These are phyloP conservation scores for Drosophila atripex DNA, from an alignment of 2,888 invertebrate species.

Conservation along the genomic window DNA sequence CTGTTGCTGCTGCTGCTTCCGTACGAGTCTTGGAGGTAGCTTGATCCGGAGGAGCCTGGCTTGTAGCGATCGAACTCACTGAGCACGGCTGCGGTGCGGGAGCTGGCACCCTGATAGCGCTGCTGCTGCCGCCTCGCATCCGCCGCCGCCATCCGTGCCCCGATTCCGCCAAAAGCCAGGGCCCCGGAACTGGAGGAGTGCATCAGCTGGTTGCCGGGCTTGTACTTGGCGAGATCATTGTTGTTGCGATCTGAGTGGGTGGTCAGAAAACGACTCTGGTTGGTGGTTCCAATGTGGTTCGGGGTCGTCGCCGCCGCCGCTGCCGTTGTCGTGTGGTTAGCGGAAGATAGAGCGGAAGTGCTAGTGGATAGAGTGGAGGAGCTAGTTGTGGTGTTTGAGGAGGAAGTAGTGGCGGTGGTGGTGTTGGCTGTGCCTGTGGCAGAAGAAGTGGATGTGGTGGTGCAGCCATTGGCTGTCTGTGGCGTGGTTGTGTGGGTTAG, in stretches of 20 bases:
- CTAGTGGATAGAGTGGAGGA: constrained; percentile 46
- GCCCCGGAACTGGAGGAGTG: constrained; percentile 81
- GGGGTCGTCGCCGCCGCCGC: constrained; percentile 67
- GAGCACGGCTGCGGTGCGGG: constrained; percentile 72
- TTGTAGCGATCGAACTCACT: constrained; percentile 73
- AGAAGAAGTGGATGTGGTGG: constrained; percentile 27
- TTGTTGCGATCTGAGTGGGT: constrained; percentile 75
- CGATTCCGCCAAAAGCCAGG: constrained; percentile 81
- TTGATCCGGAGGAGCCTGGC: constrained; percentile 48
- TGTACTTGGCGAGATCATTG: constrained; percentile 81
- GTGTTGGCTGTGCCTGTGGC: constrained; percentile 14
- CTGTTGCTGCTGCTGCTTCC: constrained; percentile 54
- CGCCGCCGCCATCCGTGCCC: constrained; percentile 78
- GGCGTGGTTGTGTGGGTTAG: constrained; percentile 64
- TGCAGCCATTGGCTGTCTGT: constrained; percentile 72
- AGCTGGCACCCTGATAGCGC: constrained; percentile 72
- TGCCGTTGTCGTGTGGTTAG: constrained; percentile 67
- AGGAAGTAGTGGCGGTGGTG: constrained; percentile 15
- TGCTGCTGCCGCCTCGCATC: constrained; percentile 67
- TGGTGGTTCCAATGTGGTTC: constrained; percentile 80
- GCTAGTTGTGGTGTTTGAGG: constrained; percentile 46
- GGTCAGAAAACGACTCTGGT: constrained; percentile 74
- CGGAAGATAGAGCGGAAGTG: constrained; percentile 70
- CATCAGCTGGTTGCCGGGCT: constrained; percentile 74
- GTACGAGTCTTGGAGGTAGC: constrained; percentile 78